These are phyloP conservation scores for Nasonia oneida DNA, from an alignment of 2,888 invertebrate species.

Conservation along the genomic window DNA sequence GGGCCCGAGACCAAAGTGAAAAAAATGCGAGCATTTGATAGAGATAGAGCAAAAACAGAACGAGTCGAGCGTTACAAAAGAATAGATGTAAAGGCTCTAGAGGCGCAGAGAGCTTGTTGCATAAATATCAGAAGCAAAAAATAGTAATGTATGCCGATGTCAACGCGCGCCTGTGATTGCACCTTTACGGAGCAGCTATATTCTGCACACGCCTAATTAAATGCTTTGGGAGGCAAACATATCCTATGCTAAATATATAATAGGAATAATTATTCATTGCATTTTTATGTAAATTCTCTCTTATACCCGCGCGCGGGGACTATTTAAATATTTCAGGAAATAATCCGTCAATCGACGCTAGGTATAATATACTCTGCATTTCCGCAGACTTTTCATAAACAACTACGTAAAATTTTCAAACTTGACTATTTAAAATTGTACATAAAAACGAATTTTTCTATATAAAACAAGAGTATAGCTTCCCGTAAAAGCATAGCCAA, in stretches of 20 bases:
- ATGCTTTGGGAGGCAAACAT: neutral
- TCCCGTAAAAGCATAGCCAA: neutral
- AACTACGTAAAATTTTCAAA: neutral
- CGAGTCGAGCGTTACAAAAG: constrained; percentile 41
- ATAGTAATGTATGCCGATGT: constrained; percentile 31
- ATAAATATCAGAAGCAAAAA: constrained; percentile 3
- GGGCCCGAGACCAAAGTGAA: constrained; percentile 74
- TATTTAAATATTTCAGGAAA: neutral
- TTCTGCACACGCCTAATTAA: neutral
- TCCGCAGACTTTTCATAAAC: neutral
- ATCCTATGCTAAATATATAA: neutral
- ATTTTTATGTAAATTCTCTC: neutral
- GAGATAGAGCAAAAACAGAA: constrained; percentile 60
- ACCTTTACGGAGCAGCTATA: neutral
- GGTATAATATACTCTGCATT: neutral
- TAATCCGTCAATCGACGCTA: neutral
- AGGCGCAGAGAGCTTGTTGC: constrained; percentile 19
- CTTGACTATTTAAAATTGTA: neutral
- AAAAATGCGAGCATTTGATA: constrained; percentile 74
- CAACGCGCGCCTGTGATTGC: neutral
- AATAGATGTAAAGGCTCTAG: constrained; percentile 34
- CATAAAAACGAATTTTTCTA: neutral
- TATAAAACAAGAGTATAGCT: neutral
- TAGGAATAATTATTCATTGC: neutral
- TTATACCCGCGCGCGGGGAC: neutral